Evolutionary conservation across 2,888 invertebrate species (phyloP).

Genomic region (Campoletis raptor): DNA sequence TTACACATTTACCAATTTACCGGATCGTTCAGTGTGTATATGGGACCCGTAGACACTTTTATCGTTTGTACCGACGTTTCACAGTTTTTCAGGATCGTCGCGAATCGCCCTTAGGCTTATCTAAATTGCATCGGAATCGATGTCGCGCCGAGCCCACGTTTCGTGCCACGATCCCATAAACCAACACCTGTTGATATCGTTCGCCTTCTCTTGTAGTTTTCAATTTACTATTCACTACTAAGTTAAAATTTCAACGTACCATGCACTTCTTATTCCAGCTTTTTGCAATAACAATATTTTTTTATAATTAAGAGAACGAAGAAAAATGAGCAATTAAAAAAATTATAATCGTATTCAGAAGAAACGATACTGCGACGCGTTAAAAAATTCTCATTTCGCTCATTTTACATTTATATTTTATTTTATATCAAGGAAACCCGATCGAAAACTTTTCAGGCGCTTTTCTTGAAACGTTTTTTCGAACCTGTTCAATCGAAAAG

Average conservation of each 20-base stretch:
- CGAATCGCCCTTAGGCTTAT: constrained; percentile 81
- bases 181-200: constrained; percentile 82
- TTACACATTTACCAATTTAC: constrained; percentile 67
- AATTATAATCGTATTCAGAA: neutral
- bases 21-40: constrained; percentile 71
- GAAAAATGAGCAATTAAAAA: neutral
- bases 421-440: no score
- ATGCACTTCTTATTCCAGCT: neutral
- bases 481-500: no score
- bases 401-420: no score
- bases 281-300: neutral
- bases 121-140: constrained; percentile 84
- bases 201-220: constrained; percentile 22
- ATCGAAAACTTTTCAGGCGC: no score
- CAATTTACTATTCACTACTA: neutral
- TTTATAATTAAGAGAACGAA: neutral
- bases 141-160: constrained; percentile 80
- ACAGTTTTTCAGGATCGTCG: constrained; percentile 77
- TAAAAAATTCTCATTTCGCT: no score
- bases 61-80: constrained; percentile 74
- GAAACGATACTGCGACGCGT: no score
- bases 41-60: constrained; percentile 72
- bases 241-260: neutral
- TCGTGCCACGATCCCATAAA: constrained; percentile 81
- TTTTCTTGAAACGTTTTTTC: no score